Base-by-base conservation (phyloP, 2,113 vertebrate species). In the Triplophysa dalaica region DNA sequence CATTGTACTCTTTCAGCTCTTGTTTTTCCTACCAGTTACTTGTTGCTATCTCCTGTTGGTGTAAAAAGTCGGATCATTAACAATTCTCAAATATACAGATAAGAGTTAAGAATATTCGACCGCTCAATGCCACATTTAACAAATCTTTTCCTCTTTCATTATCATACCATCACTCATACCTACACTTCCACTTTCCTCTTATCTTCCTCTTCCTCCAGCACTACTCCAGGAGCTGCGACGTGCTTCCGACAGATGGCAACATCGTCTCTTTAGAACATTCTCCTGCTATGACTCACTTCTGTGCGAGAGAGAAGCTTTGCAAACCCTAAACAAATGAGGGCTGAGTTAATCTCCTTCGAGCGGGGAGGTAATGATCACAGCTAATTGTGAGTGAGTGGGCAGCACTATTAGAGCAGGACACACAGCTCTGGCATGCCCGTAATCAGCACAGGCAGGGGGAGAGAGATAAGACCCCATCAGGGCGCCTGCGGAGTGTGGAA, bases 171-270 rank as follows among this genome's bases (percentile, higher is more conserved):
- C 33, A 38, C 43, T 73, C 24, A 24, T 24, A 24, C 24, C 24
- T 24, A 2, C 24, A 24, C 24, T 24, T 24, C 29, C 26, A 41
- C 56, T 5, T n/a, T 29, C 29, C 26, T 60, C 56, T 5, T 38
- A 22, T 54, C 24, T 14, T 26, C 22, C 54, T 29, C 29, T 50
- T 45, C 63, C 48, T 33, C 41, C 3, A 21, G 9, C 10, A 13
- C 13, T 19, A 22, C 10, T 64, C 26, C 13, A n/a, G 17, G 78
- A 58, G n/a, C 78, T 87, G 86, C 85, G 81, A 80, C 78, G 21
- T 1, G n/a, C 70, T 66, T 86, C 90, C 91, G 92, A 92, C 89
- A 92, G 92, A 91, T 92, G 92, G 92, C 91, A 92, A 91, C 89
- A 89, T 93, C 90, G 89, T 87, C 84, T 90, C 86, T 91, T 43